Conservation (phyloP, 2,113 vertebrate species). For the Tyrannus savana region DNA sequence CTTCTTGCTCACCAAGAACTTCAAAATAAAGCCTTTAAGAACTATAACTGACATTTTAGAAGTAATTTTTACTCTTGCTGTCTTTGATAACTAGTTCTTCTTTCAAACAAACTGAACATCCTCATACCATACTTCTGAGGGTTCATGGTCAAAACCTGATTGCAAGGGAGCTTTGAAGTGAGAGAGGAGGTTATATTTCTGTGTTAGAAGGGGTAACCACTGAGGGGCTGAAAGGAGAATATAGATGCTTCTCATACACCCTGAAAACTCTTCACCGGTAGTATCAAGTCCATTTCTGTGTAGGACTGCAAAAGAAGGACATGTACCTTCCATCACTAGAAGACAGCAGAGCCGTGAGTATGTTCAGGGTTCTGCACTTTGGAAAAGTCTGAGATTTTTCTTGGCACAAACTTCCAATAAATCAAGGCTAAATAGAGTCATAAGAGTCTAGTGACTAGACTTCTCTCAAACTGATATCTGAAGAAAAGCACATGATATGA, state of each 20-base stretch:
- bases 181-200: neutral
- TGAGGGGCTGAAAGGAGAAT: neutral
- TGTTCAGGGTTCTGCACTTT: neutral
- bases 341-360: neutral
- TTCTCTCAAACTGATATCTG: neutral
- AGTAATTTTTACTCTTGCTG: neutral
- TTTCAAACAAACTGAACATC: neutral
- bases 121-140: neutral
- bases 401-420: neutral
- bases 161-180: neutral
- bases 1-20: neutral
- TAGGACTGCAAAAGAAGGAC: neutral
- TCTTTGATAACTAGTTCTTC: neutral
- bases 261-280: neutral
- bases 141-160: neutral
- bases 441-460: neutral
- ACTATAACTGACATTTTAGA: neutral
- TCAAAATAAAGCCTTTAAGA: neutral
- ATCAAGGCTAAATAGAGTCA: constrained; percentile 5
- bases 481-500: neutral
- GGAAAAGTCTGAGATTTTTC: neutral
- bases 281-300: neutral
- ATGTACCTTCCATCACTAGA: neutral
- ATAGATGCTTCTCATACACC: neutral
- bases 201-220: neutral